Evolutionary conservation across 2,797 vertebrate species (phyloP).

Genomic region (Nannoperca obscura): DNA sequence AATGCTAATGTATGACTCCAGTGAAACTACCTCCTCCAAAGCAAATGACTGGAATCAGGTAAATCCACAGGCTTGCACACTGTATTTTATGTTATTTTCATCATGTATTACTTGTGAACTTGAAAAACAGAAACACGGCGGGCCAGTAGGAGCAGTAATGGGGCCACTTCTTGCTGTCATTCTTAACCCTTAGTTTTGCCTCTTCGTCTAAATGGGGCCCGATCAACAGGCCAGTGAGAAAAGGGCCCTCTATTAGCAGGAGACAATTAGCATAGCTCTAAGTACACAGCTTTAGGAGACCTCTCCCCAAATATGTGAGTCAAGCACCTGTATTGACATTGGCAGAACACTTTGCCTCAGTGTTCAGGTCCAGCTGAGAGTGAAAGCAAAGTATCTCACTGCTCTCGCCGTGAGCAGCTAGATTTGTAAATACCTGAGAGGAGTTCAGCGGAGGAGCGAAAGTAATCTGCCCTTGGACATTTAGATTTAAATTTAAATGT

Average conservation of each 20-base stretch:
- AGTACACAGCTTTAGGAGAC: conserved; percentile 71
- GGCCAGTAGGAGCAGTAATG: conserved; percentile 23
- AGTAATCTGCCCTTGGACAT: too few species aligned
- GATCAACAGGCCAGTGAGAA: conserved; percentile 67
- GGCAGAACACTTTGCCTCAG: conserved; percentile 62
- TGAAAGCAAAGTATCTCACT: conserved; percentile 61
- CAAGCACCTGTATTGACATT: conserved; percentile 82
- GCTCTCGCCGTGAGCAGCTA: conserved; percentile 1
- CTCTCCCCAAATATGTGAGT: conserved; percentile 63
- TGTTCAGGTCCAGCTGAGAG: conserved; percentile 66
- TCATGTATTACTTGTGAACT: background rate
- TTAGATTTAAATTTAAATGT: too few species aligned
- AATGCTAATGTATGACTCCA: conserved; percentile 52
- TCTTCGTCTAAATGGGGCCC: conserved; percentile 63
- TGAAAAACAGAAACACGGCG: conserved; percentile 8
- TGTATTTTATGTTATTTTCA: conserved; percentile 1
- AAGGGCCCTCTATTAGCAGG: conserved; percentile 66
- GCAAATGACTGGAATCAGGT: conserved; percentile 28
- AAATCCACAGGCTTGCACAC: background rate
- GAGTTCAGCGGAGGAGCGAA: conserved; percentile 13
- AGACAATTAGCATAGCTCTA: conserved; percentile 73
- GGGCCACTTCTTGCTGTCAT: conserved; percentile 36
- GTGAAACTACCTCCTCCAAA: conserved; percentile 40
- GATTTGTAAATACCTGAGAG: conserved; percentile 65
- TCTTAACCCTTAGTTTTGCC: conserved; percentile 49